Base-by-base conservation (phyloP, 2,797 vertebrate genomes). In the Phoebastria nigripes region DNA sequence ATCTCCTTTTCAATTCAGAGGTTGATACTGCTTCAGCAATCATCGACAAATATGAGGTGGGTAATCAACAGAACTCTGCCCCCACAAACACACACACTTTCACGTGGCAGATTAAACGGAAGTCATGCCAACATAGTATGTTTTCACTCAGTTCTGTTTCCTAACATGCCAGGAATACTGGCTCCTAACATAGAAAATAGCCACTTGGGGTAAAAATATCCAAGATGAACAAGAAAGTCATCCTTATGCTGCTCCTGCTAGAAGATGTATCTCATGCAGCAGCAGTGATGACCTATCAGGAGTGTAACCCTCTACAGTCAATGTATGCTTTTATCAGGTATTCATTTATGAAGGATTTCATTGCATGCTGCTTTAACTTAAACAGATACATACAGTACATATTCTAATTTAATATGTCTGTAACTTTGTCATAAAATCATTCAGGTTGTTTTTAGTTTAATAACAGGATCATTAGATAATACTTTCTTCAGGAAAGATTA, bases 371-470 rank as follows among this genome's bases (percentile, higher is more conserved):
- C 94, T 97, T 97, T 94, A 92, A 97, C 92, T 95, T 93, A 96
- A 96, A 96, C 51, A 71, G 51, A 86, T 82, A 63, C 19, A 95
- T 13, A 78, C 54, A 88, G 72, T 94, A 82, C 61, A 86, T 76
- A 90, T 93, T 94, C 93, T 88, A 94, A 95, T 89, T 80, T 93
- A 95, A 15, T 12, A 55, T 12, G 14, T 24, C 81, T 94, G 44
- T 90, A 87, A 91, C 87, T 94, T 92, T 89, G 88, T 93, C 95
- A 94, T 91, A 91, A 97, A 97, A 96, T 92, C 87, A 4, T 97
- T 93, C 87, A 51, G 52, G 71, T 90, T 87, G 54, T 24, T 66
- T 47, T 96, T 81, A 91, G 87, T 93, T 97, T 96, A 95, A 76
- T 83, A 97, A 35, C 59, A 94, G 92, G 72, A 93, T 78, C 66